phyloP scores from a whole-genome alignment of 1,140 invertebrate genomes.

The Venustaconcha ellipsiformis region DNA sequence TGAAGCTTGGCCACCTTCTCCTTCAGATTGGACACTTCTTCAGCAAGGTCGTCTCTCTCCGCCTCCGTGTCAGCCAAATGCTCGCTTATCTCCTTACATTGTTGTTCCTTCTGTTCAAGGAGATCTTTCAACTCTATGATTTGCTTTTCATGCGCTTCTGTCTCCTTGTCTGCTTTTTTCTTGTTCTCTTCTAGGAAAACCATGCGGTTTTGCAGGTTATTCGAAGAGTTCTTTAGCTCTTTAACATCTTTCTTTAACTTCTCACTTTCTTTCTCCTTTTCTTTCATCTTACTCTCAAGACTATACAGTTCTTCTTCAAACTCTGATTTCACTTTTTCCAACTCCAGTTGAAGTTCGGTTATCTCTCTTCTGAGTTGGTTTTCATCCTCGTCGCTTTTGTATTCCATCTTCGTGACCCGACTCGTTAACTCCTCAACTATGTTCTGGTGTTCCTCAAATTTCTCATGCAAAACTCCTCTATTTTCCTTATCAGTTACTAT shows the following conservation, averaged over 20 bases:
- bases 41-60: slow-evolving; percentile 29
- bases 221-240: background rate
- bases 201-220: slow-evolving; percentile 20
- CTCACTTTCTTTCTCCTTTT: slow-evolving; percentile 10
- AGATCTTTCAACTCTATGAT: slow-evolving; percentile 9
- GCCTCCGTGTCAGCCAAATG: slow-evolving; percentile 25
- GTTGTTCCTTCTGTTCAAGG: slow-evolving; percentile 21
- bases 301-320: slow-evolving; percentile 13
- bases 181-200: slow-evolving; percentile 23
- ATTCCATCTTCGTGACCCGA: slow-evolving; percentile 16
- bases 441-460: slow-evolving; percentile 25
- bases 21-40: slow-evolving; percentile 23
- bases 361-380: slow-evolving; percentile 16
- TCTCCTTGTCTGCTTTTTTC: slow-evolving; percentile 9
- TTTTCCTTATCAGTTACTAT: slow-evolving; percentile 14
- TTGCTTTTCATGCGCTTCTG: slow-evolving; percentile 25
- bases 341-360: slow-evolving; percentile 3
- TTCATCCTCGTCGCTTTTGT: slow-evolving; percentile 12
- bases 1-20: slow-evolving; percentile 13
- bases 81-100: slow-evolving; percentile 15
- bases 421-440: slow-evolving; percentile 19
- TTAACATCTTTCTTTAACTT: slow-evolving; percentile 8
- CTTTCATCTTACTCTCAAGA: slow-evolving; percentile 11
- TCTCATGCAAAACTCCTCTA: slow-evolving; percentile 13
- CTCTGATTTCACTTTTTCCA: slow-evolving; percentile 14